Evolutionary conservation across 2,888 invertebrate genomes (phyloP).

Genomic region (Cephus runcator): DNA sequence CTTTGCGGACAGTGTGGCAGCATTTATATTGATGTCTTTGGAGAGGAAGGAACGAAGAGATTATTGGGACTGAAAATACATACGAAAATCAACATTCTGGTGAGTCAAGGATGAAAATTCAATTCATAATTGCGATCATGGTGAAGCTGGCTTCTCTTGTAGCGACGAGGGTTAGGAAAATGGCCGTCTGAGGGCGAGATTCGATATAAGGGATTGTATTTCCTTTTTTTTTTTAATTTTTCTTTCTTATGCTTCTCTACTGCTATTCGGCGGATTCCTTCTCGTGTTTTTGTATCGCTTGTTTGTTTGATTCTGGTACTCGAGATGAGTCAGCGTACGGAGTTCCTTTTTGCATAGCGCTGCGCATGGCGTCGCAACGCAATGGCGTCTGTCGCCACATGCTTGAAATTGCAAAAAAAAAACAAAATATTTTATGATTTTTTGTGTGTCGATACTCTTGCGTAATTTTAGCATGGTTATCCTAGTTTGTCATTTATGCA

Average conservation of each 20-base stretch:
- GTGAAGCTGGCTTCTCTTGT: conserved; percentile 25
- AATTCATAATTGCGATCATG: conserved; percentile 17
- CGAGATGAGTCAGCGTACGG: background rate
- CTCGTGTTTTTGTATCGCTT: background rate
- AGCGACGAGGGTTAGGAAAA: conserved; percentile 50
- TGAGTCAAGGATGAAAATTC: conserved; percentile 37
- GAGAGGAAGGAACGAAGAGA: conserved; percentile 57
- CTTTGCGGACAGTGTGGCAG: conserved; percentile 58
- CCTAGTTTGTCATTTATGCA: background rate
- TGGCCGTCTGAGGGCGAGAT: conserved; percentile 34
- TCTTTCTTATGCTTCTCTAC: background rate
- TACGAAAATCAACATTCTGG: conserved; percentile 60
- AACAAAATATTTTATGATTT: background rate
- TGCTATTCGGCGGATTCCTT: background rate
- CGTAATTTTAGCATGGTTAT: background rate
- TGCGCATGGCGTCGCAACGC: background rate
- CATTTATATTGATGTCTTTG: conserved; percentile 59
- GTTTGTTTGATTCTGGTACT: background rate
- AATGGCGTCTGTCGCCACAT: background rate
- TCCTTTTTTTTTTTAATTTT: background rate
- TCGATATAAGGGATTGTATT: background rate
- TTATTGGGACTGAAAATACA: conserved; percentile 57
- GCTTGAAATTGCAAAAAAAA: background rate
- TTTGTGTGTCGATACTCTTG: background rate
- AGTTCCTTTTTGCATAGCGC: background rate